These are phyloP conservation scores for Campoletis raptor DNA, from an alignment of 2,888 invertebrate genomes.

Conservation along the genomic window DNA sequence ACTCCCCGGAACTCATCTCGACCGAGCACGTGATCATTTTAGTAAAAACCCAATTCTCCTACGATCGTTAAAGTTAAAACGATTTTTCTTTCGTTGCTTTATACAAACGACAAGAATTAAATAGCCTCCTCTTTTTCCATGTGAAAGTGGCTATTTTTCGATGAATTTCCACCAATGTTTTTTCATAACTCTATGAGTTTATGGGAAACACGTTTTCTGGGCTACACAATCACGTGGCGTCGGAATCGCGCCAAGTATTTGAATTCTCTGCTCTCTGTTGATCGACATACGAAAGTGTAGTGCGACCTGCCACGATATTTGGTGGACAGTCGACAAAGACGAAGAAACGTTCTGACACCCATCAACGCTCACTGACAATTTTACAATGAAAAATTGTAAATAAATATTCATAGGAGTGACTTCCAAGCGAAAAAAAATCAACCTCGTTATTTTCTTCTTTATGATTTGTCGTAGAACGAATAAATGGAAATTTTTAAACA, in stretches of 20 bases:
- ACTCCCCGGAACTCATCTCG: slow-evolving; percentile 61
- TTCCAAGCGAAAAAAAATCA: background rate
- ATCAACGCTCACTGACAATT: slow-evolving; percentile 64
- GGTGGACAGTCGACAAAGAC: slow-evolving; percentile 69
- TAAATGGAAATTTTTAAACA: background rate
- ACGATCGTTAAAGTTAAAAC: background rate
- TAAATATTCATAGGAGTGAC: background rate
- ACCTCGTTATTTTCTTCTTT: background rate
- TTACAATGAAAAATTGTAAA: background rate
- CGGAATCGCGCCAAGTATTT: slow-evolving; percentile 30
- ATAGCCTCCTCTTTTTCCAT: slow-evolving; percentile 11
- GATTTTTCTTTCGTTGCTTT: background rate
- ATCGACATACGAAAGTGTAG: slow-evolving; percentile 25
- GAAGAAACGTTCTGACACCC: slow-evolving; percentile 68
- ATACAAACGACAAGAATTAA: background rate
- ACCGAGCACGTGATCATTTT: slow-evolving; percentile 74
- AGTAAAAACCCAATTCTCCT: background rate
- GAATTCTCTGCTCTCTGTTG: slow-evolving; percentile 12
- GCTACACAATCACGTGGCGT: slow-evolving; percentile 7
- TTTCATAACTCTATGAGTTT: slow-evolving; percentile 47
- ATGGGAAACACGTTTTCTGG: background rate
- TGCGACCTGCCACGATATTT: slow-evolving; percentile 70
- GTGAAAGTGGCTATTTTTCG: slow-evolving; percentile 5
- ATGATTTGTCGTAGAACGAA: background rate
- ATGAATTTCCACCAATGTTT: slow-evolving; percentile 42